A percentile compares a stretch with the other conserved stretches of the same genome.
Evolutionary conservation across 2,113 vertebrate genomes (phyloP).

Genomic region (Cyphomyrus discorhynchus): DNA sequence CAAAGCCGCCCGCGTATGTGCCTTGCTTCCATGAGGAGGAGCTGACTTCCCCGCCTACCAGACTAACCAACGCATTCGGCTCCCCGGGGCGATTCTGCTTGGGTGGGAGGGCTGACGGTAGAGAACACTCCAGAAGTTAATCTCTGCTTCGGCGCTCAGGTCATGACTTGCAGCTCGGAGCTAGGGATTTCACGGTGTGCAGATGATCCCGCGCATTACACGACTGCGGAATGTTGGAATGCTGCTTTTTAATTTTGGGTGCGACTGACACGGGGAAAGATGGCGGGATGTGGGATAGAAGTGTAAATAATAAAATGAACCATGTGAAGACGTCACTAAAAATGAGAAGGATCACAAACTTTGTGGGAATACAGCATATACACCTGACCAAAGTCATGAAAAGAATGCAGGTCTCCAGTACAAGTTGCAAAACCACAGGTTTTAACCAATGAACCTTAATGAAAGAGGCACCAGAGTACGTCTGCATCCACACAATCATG

Average conservation of each 20-base stretch:
- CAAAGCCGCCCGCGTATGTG: neutral
- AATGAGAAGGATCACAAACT: neutral
- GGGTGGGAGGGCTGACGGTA: neutral
- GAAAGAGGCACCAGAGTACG: neutral
- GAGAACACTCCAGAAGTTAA: neutral
- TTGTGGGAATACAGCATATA: neutral
- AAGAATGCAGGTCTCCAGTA: neutral
- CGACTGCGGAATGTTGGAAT: slow-evolving; percentile 12
- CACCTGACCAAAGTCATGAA: neutral
- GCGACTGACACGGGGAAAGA: neutral
- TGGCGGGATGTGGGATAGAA: neutral
- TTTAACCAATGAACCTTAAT: neutral
- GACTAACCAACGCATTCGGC: neutral
- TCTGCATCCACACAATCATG: neutral
- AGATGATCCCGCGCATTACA: neutral
- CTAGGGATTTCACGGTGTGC: neutral
- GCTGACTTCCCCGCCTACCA: neutral
- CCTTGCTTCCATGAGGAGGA: neutral
- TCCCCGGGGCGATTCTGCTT: neutral
- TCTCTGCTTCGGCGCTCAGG: neutral
- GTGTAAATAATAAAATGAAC: neutral
- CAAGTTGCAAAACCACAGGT: neutral
- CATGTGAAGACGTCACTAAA: neutral
- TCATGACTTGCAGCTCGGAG: neutral
- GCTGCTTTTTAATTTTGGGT: neutral